Conservation (phyloP, 2,797 vertebrate genomes). For the Acropternis orthonyx region DNA sequence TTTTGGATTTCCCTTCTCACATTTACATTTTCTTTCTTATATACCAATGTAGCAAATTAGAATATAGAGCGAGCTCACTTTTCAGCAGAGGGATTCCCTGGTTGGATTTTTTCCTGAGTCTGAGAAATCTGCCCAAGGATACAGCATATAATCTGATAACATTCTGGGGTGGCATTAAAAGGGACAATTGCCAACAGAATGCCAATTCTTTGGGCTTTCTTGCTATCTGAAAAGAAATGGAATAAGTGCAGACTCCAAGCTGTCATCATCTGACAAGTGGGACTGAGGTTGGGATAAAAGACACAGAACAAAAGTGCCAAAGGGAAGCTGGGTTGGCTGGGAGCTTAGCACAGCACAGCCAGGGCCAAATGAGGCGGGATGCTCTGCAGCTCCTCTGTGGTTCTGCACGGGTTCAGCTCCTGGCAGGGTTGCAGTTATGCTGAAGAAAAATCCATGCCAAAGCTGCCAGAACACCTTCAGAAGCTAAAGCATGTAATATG, state of each 20-base stretch:
- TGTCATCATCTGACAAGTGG: slow-evolving; percentile 21
- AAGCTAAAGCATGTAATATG: slow-evolving; percentile 24
- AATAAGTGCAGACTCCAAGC: slow-evolving; percentile 25
- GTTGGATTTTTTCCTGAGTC: background rate
- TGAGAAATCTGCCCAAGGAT: slow-evolving; percentile 11
- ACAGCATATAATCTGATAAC: background rate
- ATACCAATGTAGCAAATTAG: background rate
- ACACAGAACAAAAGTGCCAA: slow-evolving; percentile 29
- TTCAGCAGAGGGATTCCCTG: background rate
- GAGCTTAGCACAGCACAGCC: background rate
- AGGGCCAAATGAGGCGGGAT: background rate
- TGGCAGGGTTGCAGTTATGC: background rate
- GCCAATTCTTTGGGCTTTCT: slow-evolving; percentile 51
- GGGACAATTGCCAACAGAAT: slow-evolving; percentile 48
- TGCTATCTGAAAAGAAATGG: background rate
- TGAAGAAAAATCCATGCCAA: background rate
- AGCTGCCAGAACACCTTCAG: background rate
- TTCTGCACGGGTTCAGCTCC: background rate
- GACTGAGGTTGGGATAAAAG: slow-evolving; percentile 41
- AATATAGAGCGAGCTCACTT: background rate
- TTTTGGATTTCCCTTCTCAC: background rate
- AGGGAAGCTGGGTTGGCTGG: slow-evolving; percentile 11
- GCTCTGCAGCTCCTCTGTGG: background rate
- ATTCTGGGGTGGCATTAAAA: background rate
- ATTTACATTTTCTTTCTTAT: background rate